Base-by-base conservation (phyloP, 2,113 vertebrate genomes). In the Drymodes brunneopygia region DNA sequence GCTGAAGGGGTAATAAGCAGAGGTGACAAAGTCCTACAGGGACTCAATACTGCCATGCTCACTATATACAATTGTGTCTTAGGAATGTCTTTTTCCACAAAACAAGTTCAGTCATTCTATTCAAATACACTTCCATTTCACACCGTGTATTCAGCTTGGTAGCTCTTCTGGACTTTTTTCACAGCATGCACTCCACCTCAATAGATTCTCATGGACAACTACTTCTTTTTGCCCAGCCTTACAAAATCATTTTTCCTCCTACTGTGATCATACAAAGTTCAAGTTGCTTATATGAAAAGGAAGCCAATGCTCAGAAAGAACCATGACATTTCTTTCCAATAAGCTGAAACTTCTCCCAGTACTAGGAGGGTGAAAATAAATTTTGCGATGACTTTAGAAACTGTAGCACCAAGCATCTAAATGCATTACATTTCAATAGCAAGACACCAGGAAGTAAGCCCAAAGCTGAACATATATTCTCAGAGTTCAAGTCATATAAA, bases 151-250 rank as follows among this genome's bases (percentile, higher is more conserved):
- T 94, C 69, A 81, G 28, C 56, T 78, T 74, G 53, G 79, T 42
- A 38, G n/a, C 54, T 81, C 67, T 83, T 82, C 48, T 58, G 73
- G 84, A 92, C 87, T 95, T 94, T 92, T 81, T 73, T 73, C 86
- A 88, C 88, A 94, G 88, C 79, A 87, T 75, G 79, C 83, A 81
- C 72, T 91, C 72, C 54, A 86, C 27, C 81, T 91, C 90, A 93
- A 78, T 29, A 90, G 70, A 92, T 57, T 93, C 51, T 92, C 35
- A 42, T 10, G 57, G 72, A 91, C 77, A 86, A 67, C 53, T 58
- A 40, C 64, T 85, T 42, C 61, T 87, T 91, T 83, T 88, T 72
- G 62, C 70, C 51, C 12, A 7, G 67, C 19, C 36, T 48, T 86
- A 88, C 54, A 84, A 69, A 81, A 83, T 31, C 14, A 11, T 65